Percentiles rank a stretch among this genome's conserved stretches.
Conservation (phyloP, 2,797 vertebrate genomes). For the Centroberyx gerrardi region DNA sequence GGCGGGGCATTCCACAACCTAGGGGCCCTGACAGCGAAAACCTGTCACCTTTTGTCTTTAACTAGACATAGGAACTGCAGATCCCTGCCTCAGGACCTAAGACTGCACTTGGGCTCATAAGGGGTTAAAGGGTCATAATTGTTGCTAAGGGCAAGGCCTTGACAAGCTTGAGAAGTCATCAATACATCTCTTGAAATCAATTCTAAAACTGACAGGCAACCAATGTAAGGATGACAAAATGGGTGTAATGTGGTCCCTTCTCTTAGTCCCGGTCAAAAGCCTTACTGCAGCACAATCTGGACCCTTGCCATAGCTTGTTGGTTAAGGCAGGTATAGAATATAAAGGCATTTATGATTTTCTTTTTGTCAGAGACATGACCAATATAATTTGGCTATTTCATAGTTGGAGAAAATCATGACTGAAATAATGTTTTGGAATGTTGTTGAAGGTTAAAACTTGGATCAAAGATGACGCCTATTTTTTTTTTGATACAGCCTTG, state of each 20-base stretch:
- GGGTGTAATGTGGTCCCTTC: background rate
- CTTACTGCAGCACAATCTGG: too few species aligned
- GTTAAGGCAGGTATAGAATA: too few species aligned
- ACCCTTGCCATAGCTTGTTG: too few species aligned
- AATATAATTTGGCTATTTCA: too few species aligned
- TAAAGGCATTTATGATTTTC: too few species aligned
- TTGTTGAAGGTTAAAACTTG: too few species aligned
- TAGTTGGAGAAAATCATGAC: too few species aligned
- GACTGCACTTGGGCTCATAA: constrained; percentile 30
- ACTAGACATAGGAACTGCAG: constrained; percentile 24
- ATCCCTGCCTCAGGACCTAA: constrained; percentile 13
- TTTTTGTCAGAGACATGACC: too few species aligned
- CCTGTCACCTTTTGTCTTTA: constrained; percentile 38
- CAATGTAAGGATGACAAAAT: background rate
- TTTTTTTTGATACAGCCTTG: too few species aligned
- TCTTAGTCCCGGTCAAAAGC: too few species aligned
- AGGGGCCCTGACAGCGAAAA: background rate
- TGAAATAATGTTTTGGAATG: too few species aligned
- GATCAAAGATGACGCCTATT: too few species aligned
- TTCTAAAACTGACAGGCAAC: background rate
- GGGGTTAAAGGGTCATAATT: background rate
- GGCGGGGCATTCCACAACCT: background rate
- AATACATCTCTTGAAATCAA: background rate
- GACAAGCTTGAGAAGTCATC: background rate
- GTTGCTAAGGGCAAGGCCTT: background rate